phyloP scores from a whole-genome alignment of 2,888 invertebrate genomes.

The Sipha maydis region DNA sequence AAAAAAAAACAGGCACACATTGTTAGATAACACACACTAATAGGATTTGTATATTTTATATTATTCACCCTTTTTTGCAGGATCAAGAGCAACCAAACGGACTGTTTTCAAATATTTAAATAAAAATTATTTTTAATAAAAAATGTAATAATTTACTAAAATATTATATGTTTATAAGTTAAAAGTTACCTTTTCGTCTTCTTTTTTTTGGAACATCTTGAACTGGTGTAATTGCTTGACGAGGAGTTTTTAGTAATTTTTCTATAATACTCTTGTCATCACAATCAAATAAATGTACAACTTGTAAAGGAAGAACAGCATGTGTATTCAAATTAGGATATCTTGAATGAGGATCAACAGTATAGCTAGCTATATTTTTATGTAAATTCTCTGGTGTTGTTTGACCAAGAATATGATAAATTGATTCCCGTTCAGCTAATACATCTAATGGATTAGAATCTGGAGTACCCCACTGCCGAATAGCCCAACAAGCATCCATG shows the following conservation, averaged over 20 bases:
- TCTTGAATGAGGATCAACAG: constrained; percentile 83
- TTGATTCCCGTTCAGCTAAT: constrained; percentile 93
- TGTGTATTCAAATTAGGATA: constrained; percentile 67
- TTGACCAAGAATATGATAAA: constrained; percentile 89
- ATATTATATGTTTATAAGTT: not conserved
- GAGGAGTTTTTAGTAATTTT: constrained; percentile 68
- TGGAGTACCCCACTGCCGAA: constrained; percentile 81
- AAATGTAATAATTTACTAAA: not conserved
- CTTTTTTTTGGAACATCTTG: constrained; percentile 75
- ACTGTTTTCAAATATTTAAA: constrained; percentile 61
- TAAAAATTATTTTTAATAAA: constrained; percentile 38
- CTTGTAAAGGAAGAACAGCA: constrained; percentile 81
- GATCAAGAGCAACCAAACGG: constrained; percentile 47
- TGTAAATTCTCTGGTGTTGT: constrained; percentile 96
- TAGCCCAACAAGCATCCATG: constrained; percentile 95
- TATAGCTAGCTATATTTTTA: constrained; percentile 87
- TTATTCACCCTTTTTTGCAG: constrained; percentile 57
- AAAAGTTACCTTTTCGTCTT: constrained; percentile 72
- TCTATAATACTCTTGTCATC: constrained; percentile 76
- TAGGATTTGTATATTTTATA: constrained; percentile 37
- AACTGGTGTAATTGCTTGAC: constrained; percentile 67
- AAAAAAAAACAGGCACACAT: constrained; percentile 5
- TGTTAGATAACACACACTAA: constrained; percentile 46
- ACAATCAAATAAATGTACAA: constrained; percentile 77
- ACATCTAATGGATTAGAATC: constrained; percentile 82